Base-by-base conservation (phyloP, 2,797 vertebrate species). In the Pygocentrus nattereri region DNA sequence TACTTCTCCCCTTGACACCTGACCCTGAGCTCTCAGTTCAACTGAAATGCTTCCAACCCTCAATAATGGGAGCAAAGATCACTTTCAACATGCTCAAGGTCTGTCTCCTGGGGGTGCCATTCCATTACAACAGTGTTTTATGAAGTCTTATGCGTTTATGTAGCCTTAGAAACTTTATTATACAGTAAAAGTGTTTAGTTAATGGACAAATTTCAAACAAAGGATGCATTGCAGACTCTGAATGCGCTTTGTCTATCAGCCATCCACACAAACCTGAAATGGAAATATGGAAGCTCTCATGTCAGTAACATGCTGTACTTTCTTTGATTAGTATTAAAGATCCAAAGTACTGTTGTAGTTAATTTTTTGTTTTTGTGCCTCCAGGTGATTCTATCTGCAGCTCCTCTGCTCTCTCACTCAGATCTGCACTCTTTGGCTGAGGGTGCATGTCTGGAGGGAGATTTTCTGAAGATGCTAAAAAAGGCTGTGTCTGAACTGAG, bases 321-420 rank as follows among this genome's bases (percentile, higher is more conserved):
- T 18, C 30, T 34, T 31, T 15, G 59, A 62, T 62, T 16, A 62
- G n/a, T n/a, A n/a, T 31, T 12, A 64, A 64, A 31, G 10, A 4
- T 3, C 0, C 15, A 16, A 27, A 31, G 6, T 4, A 18, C n/a
- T 25, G 1, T 41, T 8, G 21, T 1, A 15, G 52, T 23, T 13
- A 0, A 31, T 27, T 31, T 30, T 23, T 38, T 3, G 50, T 2
- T 1, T 58, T 81, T 6, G 34, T 52, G 83, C 4, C 85, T 83
- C 56, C 85, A 99, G 97, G 90, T 86, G 34, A 31, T 97, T 74
- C 92, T 99, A 68, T 95, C 93, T 1, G 91, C 94, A 1, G 92
- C 95, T 64, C 86, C 92, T 16, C 78, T 89, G 56, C 93, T 99
- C 41, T 88, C 92, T 2, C 73, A 88, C 18, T 83, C 88, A 1